Conservation (phyloP, 2,113 vertebrate species). For the Dicerorhinus sumatrensis region DNA sequence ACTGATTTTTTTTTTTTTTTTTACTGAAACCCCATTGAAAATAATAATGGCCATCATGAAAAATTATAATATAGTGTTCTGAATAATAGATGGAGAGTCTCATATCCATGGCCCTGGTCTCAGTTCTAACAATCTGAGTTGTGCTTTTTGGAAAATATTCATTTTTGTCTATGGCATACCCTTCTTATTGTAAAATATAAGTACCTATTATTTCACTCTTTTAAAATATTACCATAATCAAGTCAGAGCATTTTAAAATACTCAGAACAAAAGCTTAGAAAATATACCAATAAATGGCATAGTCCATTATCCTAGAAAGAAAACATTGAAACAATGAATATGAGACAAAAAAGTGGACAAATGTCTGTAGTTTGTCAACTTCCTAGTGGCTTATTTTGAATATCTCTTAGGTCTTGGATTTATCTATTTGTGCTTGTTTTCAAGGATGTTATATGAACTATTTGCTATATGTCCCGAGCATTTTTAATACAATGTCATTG, state of each 20-base stretch:
- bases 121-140: not conserved
- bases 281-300: not conserved
- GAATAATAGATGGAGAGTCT: not conserved
- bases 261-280: not conserved
- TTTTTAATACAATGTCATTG: conserved; percentile 32
- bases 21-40: not conserved
- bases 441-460: not conserved
- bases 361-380: not conserved
- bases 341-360: not conserved
- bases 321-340: not conserved
- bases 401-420: not conserved
- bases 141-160: not conserved
- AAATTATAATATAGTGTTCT: not conserved
- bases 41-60: not conserved
- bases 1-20: not conserved
- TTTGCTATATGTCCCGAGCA: not conserved
- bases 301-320: not conserved
- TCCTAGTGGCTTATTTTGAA: not conserved
- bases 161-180: not conserved
- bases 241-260: not conserved
- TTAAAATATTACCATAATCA: conserved; percentile 21
- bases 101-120: not conserved
- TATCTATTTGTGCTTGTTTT: not conserved
- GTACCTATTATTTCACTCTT: not conserved
- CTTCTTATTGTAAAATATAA: conserved; percentile 20